phyloP scores from a whole-genome alignment of 2,113 vertebrate species.

The Lates calcarifer region DNA sequence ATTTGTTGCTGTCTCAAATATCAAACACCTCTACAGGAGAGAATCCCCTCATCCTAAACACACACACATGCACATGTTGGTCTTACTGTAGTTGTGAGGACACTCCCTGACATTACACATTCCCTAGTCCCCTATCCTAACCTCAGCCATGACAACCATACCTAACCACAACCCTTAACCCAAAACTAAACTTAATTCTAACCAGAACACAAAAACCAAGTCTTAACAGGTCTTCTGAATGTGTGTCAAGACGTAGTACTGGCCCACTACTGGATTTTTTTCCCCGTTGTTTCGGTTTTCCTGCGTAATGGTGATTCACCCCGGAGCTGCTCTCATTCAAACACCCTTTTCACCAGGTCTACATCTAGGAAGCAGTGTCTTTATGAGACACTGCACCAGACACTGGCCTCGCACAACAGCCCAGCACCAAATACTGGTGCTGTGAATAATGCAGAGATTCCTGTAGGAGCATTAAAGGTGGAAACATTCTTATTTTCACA shows the following conservation, averaged over 20 bases:
- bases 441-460: too few relatives aligned
- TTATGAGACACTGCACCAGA: not conserved
- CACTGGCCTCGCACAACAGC: not conserved
- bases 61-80: slow-evolving; percentile 1
- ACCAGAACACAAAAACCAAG: not conserved
- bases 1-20: slow-evolving; percentile 68
- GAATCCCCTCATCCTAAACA: slow-evolving; percentile 26
- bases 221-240: too few relatives aligned
- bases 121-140: not conserved
- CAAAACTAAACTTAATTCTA: not conserved
- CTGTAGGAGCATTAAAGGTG: too few relatives aligned
- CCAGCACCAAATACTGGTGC: not conserved
- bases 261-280: too few relatives aligned
- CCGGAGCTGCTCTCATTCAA: not conserved
- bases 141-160: not conserved
- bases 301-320: too few relatives aligned
- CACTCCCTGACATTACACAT: not conserved
- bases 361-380: not conserved
- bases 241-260: not conserved
- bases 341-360: not conserved
- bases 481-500: too few relatives aligned
- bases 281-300: not conserved
- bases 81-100: not conserved
- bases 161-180: not conserved
- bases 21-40: slow-evolving; percentile 46